Evolutionary conservation across 2,797 vertebrate species (phyloP).

Genomic region (Melanotaenia pygmaea): DNA sequence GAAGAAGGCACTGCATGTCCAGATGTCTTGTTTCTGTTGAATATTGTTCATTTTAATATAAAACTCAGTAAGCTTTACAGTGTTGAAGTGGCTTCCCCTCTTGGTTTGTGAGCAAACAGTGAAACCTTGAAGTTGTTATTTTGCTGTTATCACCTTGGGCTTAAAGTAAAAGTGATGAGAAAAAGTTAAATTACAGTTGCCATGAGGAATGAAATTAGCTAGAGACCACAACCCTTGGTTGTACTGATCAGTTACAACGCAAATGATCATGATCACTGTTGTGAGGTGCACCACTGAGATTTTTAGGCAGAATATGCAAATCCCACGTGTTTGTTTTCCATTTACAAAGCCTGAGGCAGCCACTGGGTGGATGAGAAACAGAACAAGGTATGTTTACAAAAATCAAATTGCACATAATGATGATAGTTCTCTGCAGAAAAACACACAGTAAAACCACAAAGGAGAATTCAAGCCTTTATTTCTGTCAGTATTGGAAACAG

Average conservation of each 20-base stretch:
- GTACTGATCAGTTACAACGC: background rate
- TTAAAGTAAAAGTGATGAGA: background rate
- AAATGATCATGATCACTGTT: conserved; percentile 6
- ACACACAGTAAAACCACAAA: background rate
- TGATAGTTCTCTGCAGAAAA: conserved; percentile 42
- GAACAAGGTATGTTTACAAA: conserved; percentile 30
- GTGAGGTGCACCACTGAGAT: conserved; percentile 4
- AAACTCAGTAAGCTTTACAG: background rate
- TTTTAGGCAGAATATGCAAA: conserved; percentile 1
- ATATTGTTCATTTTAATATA: background rate
- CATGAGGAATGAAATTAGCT: background rate
- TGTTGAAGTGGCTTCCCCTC: background rate
- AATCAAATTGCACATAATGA: conserved; percentile 48
- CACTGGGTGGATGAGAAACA: conserved; percentile 11
- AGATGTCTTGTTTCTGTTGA: conserved; percentile 17
- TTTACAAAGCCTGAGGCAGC: conserved; percentile 24
- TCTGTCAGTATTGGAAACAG: background rate
- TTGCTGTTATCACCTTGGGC: background rate
- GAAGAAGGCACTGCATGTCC: conserved; percentile 8
- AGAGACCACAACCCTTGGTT: background rate
- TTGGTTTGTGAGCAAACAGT: background rate
- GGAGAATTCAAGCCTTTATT: background rate
- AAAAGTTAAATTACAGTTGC: background rate
- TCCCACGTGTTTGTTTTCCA: background rate
- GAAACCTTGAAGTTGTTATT: background rate